Evolutionary conservation across 2,797 vertebrate species (phyloP), one percentile per base, ranked within the genome.

Genomic region (Danio jaintianensis): DNA sequence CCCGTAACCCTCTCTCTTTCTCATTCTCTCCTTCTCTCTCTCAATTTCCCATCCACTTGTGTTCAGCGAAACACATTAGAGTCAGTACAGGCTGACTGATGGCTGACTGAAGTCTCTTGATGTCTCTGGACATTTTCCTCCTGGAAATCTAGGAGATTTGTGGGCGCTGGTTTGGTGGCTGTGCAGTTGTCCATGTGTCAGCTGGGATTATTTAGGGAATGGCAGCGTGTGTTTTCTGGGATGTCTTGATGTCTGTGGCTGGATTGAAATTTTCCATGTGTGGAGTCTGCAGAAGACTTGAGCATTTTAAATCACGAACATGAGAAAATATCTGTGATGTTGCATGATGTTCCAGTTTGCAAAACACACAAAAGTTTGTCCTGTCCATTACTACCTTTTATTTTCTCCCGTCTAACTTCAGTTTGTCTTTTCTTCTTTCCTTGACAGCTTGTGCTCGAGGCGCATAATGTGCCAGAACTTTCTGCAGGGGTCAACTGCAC

Each of bases 401-500:
- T 62, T 38, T 18, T 76, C 48, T 79, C 36, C 20, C 55, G 70
- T 83, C 86, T 55, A 73, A 22, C 78, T 71, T 10, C 1, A 38
- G 20, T 48, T 59, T 53, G n/a, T 59, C 36, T 74, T 15, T 64
- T 52, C 5, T 43, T 42, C 45, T n/a, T 61, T 40, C 29, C 16
- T 38, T 85, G 84, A 12, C 91, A 99, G 98, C 87, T 99, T 87
- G 94, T 98, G 69, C 88, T 99, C 84, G 97, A 99, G 89, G 97
- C 98, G 9, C 96, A 99, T 88, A 99, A 99, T 0, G 97, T 99
- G 52, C 98, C 98, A 0, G 97, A 99, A 88, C 94, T 99, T 75
- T 97, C 97, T 12, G 97, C 96, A 0, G 98, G 98, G 0, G 98
- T 99, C 85, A 99, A 98, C 89, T 99, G 98, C 83, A 95, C 96